These are phyloP conservation scores for Pammene fasciana DNA, from an alignment of 2,888 invertebrate species.

Conservation along the genomic window DNA sequence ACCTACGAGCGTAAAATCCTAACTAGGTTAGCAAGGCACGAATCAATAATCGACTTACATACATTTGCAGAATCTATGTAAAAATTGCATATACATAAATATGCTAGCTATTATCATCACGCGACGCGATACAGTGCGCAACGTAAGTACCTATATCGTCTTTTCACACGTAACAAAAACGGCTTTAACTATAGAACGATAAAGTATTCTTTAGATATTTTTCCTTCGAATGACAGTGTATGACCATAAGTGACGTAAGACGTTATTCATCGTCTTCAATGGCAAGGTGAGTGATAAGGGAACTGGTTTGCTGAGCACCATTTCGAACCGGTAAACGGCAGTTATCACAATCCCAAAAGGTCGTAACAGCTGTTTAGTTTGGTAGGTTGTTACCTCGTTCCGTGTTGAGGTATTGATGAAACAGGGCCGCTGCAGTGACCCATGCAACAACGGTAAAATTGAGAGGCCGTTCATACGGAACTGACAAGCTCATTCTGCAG, in stretches of 20 bases:
- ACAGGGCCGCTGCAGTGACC: conserved; percentile 34
- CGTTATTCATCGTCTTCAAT: conserved; percentile 73
- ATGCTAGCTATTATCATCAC: conserved; percentile 53
- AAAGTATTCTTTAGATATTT: conserved; percentile 6
- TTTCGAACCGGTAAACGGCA: conserved; percentile 53
- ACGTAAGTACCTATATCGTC: too few relatives aligned
- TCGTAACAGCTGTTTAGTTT: conserved; percentile 34
- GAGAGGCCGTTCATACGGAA: conserved; percentile 39
- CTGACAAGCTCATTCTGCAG: conserved; percentile 19
- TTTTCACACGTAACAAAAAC: neutral
- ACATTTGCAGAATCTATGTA: conserved; percentile 43
- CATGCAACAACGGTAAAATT: conserved; percentile 38
- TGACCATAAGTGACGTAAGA: conserved; percentile 41
- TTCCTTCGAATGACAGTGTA: neutral
- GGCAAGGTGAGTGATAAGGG: conserved; percentile 69
- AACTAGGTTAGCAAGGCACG: conserved; percentile 43
- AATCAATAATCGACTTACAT: conserved; percentile 28
- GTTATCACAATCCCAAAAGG: conserved; percentile 14
- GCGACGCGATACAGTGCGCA: conserved; percentile 49
- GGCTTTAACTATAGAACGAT: neutral
- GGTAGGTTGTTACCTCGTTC: conserved; percentile 6
- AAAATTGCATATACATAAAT: conserved; percentile 44
- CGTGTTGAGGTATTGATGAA: neutral
- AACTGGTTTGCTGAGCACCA: conserved; percentile 70
- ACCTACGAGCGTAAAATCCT: conserved; percentile 46